phyloP scores from a whole-genome alignment of 2,113 vertebrate species.

The Indicator indicator region DNA sequence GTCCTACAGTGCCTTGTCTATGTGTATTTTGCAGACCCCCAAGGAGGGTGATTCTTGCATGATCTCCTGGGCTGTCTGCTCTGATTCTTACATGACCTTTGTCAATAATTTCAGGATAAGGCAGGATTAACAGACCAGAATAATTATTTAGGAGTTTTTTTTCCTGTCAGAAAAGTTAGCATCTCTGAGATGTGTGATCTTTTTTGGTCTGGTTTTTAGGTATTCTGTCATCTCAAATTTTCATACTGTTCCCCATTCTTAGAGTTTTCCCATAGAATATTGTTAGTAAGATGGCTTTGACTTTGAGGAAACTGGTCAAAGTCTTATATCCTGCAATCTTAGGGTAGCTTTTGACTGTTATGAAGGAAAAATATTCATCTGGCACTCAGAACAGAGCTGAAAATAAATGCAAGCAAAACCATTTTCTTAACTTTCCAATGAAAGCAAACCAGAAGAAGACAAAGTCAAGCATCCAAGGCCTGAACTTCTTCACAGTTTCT shows the following conservation, averaged over 20 bases:
- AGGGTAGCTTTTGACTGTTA: not conserved
- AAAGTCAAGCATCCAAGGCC: not conserved
- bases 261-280: not conserved
- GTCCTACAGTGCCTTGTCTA: too few relatives aligned
- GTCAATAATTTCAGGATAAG: not conserved
- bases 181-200: accelerated
- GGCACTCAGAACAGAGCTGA: not conserved
- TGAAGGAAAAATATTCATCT: not conserved
- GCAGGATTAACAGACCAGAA: not conserved
- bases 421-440: not conserved
- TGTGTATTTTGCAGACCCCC: too few relatives aligned
- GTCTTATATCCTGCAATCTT: not conserved
- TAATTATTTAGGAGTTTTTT: too few relatives aligned
- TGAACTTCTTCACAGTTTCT: not conserved
- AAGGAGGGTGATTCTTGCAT: too few relatives aligned
- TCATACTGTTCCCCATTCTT: not conserved
- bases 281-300: not conserved
- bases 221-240: not conserved
- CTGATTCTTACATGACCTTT: not conserved
- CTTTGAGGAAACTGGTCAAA: not conserved
- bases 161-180: not conserved
- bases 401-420: not conserved
- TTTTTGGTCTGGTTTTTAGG: not conserved
- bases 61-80: too few relatives aligned
- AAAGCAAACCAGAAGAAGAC: not conserved